phyloP scores from a whole-genome alignment of 2,888 invertebrate species.

The Falcaria lacertinaria region DNA sequence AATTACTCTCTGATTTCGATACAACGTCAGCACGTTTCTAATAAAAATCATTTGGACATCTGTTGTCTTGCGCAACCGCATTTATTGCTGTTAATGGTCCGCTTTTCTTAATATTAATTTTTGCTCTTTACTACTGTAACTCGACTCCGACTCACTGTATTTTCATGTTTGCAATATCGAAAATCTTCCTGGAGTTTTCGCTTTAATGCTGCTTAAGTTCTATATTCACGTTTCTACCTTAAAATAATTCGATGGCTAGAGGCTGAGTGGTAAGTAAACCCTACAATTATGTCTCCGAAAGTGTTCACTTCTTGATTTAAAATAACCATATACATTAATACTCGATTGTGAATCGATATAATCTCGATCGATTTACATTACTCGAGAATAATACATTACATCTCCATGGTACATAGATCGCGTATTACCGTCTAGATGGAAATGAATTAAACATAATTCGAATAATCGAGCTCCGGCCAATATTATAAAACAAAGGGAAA shows the following conservation, averaged over 20 bases:
- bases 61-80: conserved; percentile 72
- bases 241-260: no score
- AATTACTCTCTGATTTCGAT: conserved; percentile 60
- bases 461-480: conserved; percentile 72
- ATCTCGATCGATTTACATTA: conserved; percentile 26
- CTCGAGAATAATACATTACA: conserved; percentile 23
- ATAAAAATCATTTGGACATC: conserved; percentile 66
- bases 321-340: no score
- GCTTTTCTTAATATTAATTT: conserved; percentile 62
- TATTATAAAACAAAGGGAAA: conserved; percentile 75
- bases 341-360: conserved; percentile 8
- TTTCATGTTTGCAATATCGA: background rate
- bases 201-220: no score
- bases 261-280: no score
- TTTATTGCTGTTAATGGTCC: conserved; percentile 70
- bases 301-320: no score
- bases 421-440: conserved; percentile 67
- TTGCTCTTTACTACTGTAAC: conserved; percentile 31
- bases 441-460: conserved; percentile 78
- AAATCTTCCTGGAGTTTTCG: no score
- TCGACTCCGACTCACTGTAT: conserved; percentile 25
- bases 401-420: conserved; percentile 35
- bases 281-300: no score
- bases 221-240: no score
- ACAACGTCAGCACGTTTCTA: conserved; percentile 66